Evolutionary conservation across 53 echinoderm and acorn worm species (phyloP).

Genomic region (Crossaster papposus): DNA sequence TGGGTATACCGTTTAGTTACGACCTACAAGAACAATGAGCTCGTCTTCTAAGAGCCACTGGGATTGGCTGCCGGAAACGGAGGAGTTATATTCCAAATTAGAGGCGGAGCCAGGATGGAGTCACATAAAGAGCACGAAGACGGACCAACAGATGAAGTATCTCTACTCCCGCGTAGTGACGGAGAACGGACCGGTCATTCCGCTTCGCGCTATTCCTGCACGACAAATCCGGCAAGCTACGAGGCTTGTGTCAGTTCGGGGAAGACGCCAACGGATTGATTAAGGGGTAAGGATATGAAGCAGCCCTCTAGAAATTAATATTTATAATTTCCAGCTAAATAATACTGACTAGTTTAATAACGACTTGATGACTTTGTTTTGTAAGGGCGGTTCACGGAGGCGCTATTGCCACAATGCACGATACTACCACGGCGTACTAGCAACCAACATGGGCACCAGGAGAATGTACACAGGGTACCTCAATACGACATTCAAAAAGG

Average conservation of each 20-base stretch:
- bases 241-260: slow-evolving; percentile 42
- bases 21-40: neutral
- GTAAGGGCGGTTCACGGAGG: slow-evolving; percentile 41
- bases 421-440: neutral
- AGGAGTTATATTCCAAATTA: neutral
- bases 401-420: slow-evolving; percentile 40
- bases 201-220: slow-evolving; percentile 27
- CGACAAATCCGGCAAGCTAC: neutral
- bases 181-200: slow-evolving; percentile 27
- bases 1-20: no score
- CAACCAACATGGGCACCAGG: neutral
- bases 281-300: slow-evolving; percentile 12
- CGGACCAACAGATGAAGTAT: neutral
- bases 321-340: no score
- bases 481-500: neutral
- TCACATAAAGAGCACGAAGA: neutral
- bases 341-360: no score
- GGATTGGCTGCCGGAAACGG: slow-evolving; percentile 35
- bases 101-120: slow-evolving; percentile 11
- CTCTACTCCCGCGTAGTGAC: slow-evolving; percentile 11
- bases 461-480: slow-evolving; percentile 33
- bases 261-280: neutral
- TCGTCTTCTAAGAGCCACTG: neutral
- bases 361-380: no score
- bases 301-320: no score